Evolutionary conservation across 1,140 invertebrate species (phyloP).

Genomic region (Pemphigus obesinymphae): DNA sequence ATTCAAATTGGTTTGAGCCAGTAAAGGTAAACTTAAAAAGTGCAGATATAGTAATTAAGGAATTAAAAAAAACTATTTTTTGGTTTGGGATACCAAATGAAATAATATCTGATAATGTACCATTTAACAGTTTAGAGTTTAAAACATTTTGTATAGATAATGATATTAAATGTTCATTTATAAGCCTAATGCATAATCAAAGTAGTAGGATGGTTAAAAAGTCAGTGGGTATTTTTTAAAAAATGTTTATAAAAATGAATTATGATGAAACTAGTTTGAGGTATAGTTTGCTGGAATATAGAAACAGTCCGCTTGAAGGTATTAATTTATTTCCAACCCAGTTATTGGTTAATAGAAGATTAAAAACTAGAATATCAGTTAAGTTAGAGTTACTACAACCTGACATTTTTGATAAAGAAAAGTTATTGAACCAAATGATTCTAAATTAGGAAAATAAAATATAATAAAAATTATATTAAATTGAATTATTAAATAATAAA

Average conservation of each 20-base stretch:
- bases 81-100: not conserved
- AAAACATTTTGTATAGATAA: slow-evolving; percentile 34
- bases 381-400: no score
- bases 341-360: not conserved
- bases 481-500: no score
- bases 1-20: no score
- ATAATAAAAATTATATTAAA: no score
- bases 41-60: not conserved
- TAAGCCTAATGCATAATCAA: no score
- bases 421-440: no score
- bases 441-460: no score
- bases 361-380: no score
- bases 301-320: slow-evolving; percentile 46
- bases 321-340: slow-evolving; percentile 12
- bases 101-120: not conserved
- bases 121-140: no score
- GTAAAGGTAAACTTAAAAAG: not conserved
- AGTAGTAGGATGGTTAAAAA: slow-evolving; percentile 41
- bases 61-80: not conserved
- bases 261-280: slow-evolving; percentile 43
- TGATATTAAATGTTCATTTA: slow-evolving; percentile 1
- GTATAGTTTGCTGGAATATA: not conserved
- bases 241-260: slow-evolving; percentile 47
- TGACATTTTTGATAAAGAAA: no score
- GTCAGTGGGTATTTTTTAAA: slow-evolving; percentile 36